These are phyloP conservation scores for Melanotaenia boesemani DNA, from an alignment of 2,797 vertebrate species.

Conservation along the genomic window DNA sequence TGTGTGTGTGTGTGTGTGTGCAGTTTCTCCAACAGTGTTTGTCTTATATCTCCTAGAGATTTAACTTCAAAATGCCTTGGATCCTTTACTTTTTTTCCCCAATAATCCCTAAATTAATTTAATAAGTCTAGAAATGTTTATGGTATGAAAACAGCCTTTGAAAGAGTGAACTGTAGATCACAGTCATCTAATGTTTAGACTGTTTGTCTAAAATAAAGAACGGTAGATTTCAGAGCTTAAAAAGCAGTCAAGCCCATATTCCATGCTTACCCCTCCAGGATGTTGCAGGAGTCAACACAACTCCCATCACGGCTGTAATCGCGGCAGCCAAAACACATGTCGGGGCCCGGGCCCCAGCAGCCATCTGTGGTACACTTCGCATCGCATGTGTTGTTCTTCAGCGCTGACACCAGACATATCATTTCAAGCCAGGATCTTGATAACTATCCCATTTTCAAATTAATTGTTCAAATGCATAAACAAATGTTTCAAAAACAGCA, in stretches of 20 bases:
- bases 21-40: slow-evolving; percentile 55
- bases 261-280: slow-evolving; percentile 88
- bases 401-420: slow-evolving; percentile 74
- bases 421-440: slow-evolving; percentile 33
- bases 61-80: slow-evolving; percentile 47
- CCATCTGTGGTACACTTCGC: slow-evolving; percentile 88
- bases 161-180: slow-evolving; percentile 26
- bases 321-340: slow-evolving; percentile 89
- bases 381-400: slow-evolving; percentile 84
- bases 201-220: slow-evolving; percentile 39
- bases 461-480: background rate
- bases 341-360: slow-evolving; percentile 94
- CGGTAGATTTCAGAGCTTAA: slow-evolving; percentile 38
- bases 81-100: slow-evolving; percentile 42
- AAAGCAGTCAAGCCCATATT: slow-evolving; percentile 11
- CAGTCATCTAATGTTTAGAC: slow-evolving; percentile 32
- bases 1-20: slow-evolving; percentile 29
- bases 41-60: slow-evolving; percentile 39
- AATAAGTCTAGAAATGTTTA: slow-evolving; percentile 47
- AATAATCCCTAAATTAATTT: slow-evolving; percentile 37
- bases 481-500: slow-evolving; percentile 19
- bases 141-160: slow-evolving; percentile 52
- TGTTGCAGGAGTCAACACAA: slow-evolving; percentile 91
- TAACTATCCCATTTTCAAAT: slow-evolving; percentile 45
- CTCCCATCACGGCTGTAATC: slow-evolving; percentile 84